These are phyloP conservation scores for Danio choprae DNA, from an alignment of 2,797 vertebrate genomes.

Conservation along the genomic window DNA sequence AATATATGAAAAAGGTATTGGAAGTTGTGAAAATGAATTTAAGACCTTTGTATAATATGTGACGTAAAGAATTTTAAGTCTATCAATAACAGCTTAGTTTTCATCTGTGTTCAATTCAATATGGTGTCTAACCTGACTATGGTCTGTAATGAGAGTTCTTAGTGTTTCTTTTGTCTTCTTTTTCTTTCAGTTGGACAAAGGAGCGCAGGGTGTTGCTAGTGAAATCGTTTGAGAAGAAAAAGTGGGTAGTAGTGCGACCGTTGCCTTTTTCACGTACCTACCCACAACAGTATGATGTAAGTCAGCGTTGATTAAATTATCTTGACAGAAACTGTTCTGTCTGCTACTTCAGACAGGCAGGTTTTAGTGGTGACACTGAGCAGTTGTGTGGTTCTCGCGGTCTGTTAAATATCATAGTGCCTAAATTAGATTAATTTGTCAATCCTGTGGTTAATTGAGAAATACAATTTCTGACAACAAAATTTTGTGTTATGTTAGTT, in stretches of 20 bases:
- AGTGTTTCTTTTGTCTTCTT: background rate
- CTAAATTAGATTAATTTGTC: background rate
- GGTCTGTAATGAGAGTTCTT: background rate
- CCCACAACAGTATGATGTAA: constrained; percentile 98
- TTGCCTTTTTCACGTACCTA: constrained; percentile 94
- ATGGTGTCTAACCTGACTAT: too few species aligned
- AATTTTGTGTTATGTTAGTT: background rate
- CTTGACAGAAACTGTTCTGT: background rate
- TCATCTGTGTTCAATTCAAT: too few species aligned
- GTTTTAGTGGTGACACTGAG: background rate
- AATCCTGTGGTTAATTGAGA: background rate
- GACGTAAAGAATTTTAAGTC: too few species aligned
- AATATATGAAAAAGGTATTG: too few species aligned
- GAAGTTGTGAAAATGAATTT: too few species aligned
- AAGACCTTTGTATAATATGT: too few species aligned
- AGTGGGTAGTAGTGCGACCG: constrained; percentile 96
- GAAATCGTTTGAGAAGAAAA: constrained; percentile 97
- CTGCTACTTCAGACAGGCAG: background rate
- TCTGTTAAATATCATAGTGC: background rate
- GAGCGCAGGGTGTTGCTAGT: constrained; percentile 94
- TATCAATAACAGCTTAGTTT: too few species aligned
- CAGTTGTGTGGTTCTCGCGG: background rate
- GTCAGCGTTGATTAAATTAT: constrained; percentile 56
- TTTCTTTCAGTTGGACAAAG: constrained; percentile 90
- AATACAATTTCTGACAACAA: too few species aligned